Evolutionary conservation across 2,888 invertebrate genomes (phyloP).

Genomic region (Nymphalis urticae): DNA sequence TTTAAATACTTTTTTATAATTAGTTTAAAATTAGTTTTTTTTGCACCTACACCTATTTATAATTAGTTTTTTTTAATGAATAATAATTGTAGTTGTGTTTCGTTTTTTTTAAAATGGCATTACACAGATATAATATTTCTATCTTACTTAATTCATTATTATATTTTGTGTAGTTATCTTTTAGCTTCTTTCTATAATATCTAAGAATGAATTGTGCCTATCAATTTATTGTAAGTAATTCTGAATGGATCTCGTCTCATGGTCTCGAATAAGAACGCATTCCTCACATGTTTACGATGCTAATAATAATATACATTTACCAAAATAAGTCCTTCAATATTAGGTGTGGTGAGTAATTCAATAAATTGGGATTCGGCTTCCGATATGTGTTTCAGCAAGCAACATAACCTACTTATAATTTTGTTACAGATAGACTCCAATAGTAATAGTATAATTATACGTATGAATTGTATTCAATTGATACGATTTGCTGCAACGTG

Average conservation of each 20-base stretch:
- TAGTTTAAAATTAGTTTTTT: no score
- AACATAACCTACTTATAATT: constrained; percentile 13
- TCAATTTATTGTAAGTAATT: neutral
- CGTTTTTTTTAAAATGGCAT: no score
- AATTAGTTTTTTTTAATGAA: no score
- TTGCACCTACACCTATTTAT: no score
- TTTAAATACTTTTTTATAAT: no score
- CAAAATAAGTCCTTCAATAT: constrained; percentile 14
- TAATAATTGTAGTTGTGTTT: no score
- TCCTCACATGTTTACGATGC: constrained; percentile 2
- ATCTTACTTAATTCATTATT: no score
- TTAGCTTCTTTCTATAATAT: neutral
- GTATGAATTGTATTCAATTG: constrained; percentile 42
- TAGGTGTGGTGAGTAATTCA: constrained; percentile 17
- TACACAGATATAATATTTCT: no score
- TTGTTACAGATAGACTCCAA: constrained; percentile 24
- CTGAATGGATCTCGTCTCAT: neutral
- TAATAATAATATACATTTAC: constrained; percentile 20
- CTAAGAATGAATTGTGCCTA: neutral
- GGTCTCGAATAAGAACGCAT: neutral
- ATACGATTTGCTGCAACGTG: constrained; percentile 38
- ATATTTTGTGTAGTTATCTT: no score
- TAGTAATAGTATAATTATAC: constrained; percentile 27
- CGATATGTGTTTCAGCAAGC: constrained; percentile 3
- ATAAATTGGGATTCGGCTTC: constrained; percentile 13